A percentile compares a stretch with the other conserved stretches of the same genome.
These are phyloP conservation scores for Sinelater perroti DNA, from an alignment of 2,888 invertebrate species.

Conservation along the genomic window DNA sequence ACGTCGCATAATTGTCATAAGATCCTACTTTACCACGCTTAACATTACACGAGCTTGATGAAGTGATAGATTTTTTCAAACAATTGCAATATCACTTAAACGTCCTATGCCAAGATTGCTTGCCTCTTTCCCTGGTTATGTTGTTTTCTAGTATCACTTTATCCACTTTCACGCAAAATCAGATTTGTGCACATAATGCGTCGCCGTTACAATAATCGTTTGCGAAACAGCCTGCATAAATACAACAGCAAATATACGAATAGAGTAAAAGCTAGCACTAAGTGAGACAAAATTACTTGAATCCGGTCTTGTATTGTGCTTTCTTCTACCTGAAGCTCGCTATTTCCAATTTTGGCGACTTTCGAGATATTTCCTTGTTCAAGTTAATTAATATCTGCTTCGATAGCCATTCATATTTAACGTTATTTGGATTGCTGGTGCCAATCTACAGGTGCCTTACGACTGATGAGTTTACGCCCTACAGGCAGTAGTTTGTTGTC, in stretches of 20 bases:
- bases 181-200: too few relatives aligned
- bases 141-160: too few relatives aligned
- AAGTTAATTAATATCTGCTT: conserved; percentile 85
- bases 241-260: conserved; percentile 38
- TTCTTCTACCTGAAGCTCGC: conserved; percentile 83
- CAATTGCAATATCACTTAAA: too few relatives aligned
- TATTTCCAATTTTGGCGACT: conserved; percentile 72
- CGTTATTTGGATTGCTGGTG: conserved; percentile 86
- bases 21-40: too few relatives aligned
- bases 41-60: too few relatives aligned
- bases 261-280: conserved; percentile 24
- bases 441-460: conserved; percentile 80
- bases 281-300: conserved; percentile 54
- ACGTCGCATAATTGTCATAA: too few relatives aligned
- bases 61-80: too few relatives aligned
- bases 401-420: conserved; percentile 99
- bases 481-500: conserved; percentile 90
- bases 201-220: too few relatives aligned
- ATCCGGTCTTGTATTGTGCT: conserved; percentile 77
- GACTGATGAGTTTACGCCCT: conserved; percentile 74
- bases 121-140: too few relatives aligned
- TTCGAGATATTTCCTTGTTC: conserved; percentile 66
- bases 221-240: conserved; percentile 9
- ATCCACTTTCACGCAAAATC: too few relatives aligned
- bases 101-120: too few relatives aligned